Percentiles rank a stretch among this genome's conserved stretches.
Conservation (phyloP, 2,113 vertebrate genomes). For the Toxostoma redivivum region DNA sequence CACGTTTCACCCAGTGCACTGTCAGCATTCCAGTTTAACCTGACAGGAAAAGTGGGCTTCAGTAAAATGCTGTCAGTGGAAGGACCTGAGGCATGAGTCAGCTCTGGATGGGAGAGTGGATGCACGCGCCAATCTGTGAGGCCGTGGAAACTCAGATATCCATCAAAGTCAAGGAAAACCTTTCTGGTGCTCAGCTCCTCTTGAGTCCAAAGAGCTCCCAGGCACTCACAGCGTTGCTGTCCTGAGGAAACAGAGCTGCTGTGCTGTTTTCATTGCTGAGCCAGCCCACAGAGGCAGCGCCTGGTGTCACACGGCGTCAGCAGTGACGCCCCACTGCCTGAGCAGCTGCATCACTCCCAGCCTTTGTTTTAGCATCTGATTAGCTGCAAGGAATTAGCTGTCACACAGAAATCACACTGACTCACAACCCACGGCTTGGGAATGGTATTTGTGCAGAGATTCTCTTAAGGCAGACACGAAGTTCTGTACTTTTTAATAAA, state of each 20-base stretch:
- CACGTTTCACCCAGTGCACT: accelerated
- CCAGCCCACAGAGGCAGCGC: not conserved
- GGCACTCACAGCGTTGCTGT: not conserved
- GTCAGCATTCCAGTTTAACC: not conserved
- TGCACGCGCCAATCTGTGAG: accelerated
- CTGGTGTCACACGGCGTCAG: accelerated
- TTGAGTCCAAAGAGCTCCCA: not conserved
- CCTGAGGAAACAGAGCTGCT: not conserved
- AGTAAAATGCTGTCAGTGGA: not conserved
- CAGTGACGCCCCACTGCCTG: not conserved
- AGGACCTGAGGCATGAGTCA: not conserved
- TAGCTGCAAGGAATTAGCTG: not conserved
- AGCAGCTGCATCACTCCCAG: not conserved
- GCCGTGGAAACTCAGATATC: not conserved
- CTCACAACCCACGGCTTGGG: not conserved
- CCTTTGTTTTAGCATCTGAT: not conserved
- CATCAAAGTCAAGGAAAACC: not conserved
- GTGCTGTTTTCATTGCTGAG: not conserved
- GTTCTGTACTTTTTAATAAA: not conserved
- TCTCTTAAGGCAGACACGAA: not conserved
- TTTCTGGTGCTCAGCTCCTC: not conserved
- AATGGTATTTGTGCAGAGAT: not conserved
- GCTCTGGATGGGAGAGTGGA: not conserved
- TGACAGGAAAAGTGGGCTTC: not conserved
- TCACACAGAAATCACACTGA: not conserved